phyloP scores from a whole-genome alignment of 2,797 vertebrate genomes.

The Menidia menidia region DNA sequence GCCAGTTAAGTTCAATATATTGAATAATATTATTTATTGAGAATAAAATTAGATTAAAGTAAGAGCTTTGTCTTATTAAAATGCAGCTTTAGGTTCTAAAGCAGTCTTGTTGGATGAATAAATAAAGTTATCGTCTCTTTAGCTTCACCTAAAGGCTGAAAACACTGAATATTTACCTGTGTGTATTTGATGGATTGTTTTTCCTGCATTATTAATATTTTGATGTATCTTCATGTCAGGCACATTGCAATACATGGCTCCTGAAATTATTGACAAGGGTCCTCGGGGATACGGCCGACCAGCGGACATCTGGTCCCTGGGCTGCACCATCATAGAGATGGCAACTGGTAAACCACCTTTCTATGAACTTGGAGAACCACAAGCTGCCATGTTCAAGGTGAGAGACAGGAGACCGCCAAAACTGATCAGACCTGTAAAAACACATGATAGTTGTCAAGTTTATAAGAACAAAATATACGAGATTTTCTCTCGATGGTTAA shows the following conservation, averaged over 20 bases:
- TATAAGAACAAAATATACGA: not conserved
- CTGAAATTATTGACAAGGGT: conserved; percentile 98
- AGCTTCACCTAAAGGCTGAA: not conserved
- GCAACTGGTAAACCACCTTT: conserved; percentile 97
- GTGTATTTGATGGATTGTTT: not conserved
- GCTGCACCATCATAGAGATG: conserved; percentile 99
- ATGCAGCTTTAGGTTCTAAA: not conserved
- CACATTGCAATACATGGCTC: conserved; percentile 98
- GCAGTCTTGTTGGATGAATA: not conserved
- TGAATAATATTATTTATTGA: not conserved
- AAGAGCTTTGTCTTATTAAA: not conserved
- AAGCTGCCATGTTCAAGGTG: conserved; percentile 99
- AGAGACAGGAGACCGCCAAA: conserved; percentile 43
- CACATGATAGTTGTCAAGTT: not conserved
- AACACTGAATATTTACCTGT: not conserved
- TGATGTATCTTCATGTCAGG: conserved; percentile 78
- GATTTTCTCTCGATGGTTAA: not conserved
- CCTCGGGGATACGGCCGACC: conserved; percentile 96
- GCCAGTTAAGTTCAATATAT: not conserved
- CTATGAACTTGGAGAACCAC: conserved; percentile 96
- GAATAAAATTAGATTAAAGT: not conserved
- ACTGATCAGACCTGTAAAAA: not conserved
- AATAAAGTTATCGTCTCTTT: not conserved
- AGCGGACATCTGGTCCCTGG: conserved; percentile 98
- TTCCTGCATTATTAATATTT: not conserved